These are phyloP conservation scores for Macrotrachela quadricornifera DNA, from an alignment of 1,140 invertebrate species.

Conservation along the genomic window DNA sequence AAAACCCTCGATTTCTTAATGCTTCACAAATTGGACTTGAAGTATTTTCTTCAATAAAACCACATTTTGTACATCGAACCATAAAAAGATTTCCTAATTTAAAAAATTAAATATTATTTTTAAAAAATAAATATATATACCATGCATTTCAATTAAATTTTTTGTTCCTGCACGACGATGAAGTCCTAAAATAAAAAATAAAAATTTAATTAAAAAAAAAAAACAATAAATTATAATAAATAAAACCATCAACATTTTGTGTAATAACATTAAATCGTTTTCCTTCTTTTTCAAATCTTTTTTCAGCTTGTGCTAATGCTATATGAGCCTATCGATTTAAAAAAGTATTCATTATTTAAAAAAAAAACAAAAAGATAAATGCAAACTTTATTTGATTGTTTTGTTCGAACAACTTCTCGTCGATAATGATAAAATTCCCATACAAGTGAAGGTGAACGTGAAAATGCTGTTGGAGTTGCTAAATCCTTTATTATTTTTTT, in stretches of 20 bases:
- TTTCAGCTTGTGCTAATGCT: conserved; percentile 55
- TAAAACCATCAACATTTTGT: conserved; percentile 28
- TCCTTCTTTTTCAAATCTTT: conserved; percentile 36
- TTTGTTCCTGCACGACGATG: conserved; percentile 23
- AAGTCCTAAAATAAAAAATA: conserved; percentile 12
- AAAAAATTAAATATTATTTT: neutral
- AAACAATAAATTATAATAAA: too few species aligned
- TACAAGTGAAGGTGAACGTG: conserved; percentile 43
- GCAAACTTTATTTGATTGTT: conserved; percentile 42
- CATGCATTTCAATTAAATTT: conserved; percentile 28
- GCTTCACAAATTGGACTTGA: conserved; percentile 60
- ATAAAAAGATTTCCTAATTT: conserved; percentile 44
- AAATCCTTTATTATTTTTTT: conserved; percentile 36
- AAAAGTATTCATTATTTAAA: conserved; percentile 5
- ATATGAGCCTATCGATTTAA: conserved; percentile 44
- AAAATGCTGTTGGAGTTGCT: conserved; percentile 45
- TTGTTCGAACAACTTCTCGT: conserved; percentile 41
- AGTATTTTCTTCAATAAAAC: conserved; percentile 43
- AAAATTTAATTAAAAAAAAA: too few species aligned
- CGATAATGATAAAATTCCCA: conserved; percentile 61
- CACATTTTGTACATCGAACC: conserved; percentile 58
- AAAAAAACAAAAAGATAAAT: conserved; percentile 10
- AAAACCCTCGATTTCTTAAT: conserved; percentile 38
- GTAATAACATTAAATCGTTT: conserved; percentile 21
- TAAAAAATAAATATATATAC: conserved; percentile 13